These are phyloP conservation scores for Semotilus atromaculatus DNA, from an alignment of 2,797 vertebrate genomes.

Conservation along the genomic window DNA sequence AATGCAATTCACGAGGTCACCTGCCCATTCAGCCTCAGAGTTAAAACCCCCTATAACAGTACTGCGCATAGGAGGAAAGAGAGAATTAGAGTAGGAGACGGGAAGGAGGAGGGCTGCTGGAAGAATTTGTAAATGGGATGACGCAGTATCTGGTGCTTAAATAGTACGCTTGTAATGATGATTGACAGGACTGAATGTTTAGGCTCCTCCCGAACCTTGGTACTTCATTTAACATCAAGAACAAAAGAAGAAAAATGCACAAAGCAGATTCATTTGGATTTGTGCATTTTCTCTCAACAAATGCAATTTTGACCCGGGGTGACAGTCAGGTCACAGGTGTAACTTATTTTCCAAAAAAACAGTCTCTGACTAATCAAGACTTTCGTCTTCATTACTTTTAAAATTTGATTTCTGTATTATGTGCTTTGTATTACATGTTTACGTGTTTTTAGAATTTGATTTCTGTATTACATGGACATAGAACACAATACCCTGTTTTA, in stretches of 20 bases:
- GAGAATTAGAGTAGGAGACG: too few species aligned
- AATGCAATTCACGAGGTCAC: neutral
- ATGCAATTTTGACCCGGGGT: neutral
- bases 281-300: neutral
- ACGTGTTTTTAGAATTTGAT: neutral
- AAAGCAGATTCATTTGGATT: neutral
- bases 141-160: too few species aligned
- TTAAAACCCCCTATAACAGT: too few species aligned
- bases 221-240: neutral
- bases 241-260: neutral
- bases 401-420: neutral
- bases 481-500: constrained; percentile 9
- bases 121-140: too few species aligned
- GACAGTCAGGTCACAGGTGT: neutral
- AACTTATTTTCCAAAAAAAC: neutral
- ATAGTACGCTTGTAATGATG: too few species aligned
- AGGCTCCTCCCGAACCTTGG: too few species aligned
- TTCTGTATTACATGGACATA: neutral
- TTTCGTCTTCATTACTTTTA: neutral
- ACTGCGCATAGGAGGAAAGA: too few species aligned
- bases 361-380: neutral
- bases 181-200: too few species aligned
- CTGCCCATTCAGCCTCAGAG: too few species aligned
- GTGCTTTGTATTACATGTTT: neutral
- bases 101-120: too few species aligned